These are phyloP conservation scores for Enteromius trimaculatus DNA, from an alignment of 2,797 vertebrate species.

Conservation along the genomic window DNA sequence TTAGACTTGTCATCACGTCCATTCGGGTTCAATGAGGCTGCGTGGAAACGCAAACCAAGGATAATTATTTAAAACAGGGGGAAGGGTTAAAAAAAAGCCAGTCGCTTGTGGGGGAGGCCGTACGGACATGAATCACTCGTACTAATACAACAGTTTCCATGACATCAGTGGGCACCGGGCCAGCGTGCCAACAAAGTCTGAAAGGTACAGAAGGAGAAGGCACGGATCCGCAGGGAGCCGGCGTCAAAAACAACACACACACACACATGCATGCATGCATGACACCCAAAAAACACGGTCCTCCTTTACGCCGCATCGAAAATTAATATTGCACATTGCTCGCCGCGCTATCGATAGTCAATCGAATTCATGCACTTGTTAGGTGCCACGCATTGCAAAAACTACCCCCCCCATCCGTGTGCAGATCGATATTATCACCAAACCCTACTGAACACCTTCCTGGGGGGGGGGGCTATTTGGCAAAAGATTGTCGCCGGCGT, in stretches of 20 bases:
- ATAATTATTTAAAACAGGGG: conserved; percentile 36
- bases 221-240: conserved; percentile 78
- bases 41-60: background rate
- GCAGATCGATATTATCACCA: conserved; percentile 65
- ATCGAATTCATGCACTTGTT: conserved; percentile 65
- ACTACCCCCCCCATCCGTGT: conserved; percentile 7
- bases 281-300: conserved; percentile 66
- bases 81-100: conserved; percentile 84
- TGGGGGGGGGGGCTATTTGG: background rate
- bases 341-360: conserved; percentile 51
- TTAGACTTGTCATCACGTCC: conserved; percentile 23
- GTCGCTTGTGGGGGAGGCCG: conserved; percentile 82
- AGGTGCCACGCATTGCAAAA: conserved; percentile 68
- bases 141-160: conserved; percentile 98
- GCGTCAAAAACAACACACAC: conserved; percentile 51
- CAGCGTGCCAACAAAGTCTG: conserved; percentile 92
- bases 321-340: conserved; percentile 71
- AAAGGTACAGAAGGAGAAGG: conserved; percentile 81
- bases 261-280: conserved; percentile 23
- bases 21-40: background rate
- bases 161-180: conserved; percentile 95
- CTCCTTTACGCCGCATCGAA: conserved; percentile 60
- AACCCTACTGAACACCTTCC: conserved; percentile 47
- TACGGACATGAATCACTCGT: conserved; percentile 95
- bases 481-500: conserved; percentile 28